phyloP scores from a whole-genome alignment of 2,888 invertebrate species.

The Apeira syringaria region DNA sequence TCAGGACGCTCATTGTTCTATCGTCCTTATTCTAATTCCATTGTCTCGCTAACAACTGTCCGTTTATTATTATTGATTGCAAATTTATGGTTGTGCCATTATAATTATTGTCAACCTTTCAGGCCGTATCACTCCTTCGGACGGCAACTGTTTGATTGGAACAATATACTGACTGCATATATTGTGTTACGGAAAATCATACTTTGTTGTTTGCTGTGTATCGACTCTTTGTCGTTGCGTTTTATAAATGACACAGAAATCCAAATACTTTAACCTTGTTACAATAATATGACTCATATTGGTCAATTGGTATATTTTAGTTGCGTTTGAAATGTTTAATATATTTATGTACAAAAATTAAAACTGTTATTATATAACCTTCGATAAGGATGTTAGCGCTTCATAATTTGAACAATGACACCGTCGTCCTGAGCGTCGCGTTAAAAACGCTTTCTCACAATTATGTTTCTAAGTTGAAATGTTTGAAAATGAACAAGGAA shows the following conservation, averaged over 20 bases:
- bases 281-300: conserved; percentile 30
- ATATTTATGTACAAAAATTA: no score
- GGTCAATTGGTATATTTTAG: conserved; percentile 11
- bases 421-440: not conserved
- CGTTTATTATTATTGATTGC: conserved; percentile 68
- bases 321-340: not conserved
- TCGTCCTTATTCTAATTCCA: conserved; percentile 72
- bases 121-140: conserved; percentile 39
- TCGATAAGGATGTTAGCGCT: no score
- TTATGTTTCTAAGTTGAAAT: conserved; percentile 19
- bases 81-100: conserved; percentile 60
- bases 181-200: conserved; percentile 41
- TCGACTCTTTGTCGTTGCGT: conserved; percentile 23
- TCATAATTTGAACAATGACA: conserved; percentile 4
- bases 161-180: conserved; percentile 15
- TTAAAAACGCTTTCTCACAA: not conserved
- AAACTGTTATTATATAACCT: no score
- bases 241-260: conserved; percentile 34
- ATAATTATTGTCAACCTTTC: conserved; percentile 63
- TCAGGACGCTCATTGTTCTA: conserved; percentile 67
- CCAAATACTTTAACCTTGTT: conserved; percentile 33
- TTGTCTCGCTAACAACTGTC: conserved; percentile 60
- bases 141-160: conserved; percentile 19
- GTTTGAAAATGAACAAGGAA: conserved; percentile 46
- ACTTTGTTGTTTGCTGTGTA: conserved; percentile 33